Conservation (phyloP, 2,888 invertebrate species). For the Doris montereyensis region DNA sequence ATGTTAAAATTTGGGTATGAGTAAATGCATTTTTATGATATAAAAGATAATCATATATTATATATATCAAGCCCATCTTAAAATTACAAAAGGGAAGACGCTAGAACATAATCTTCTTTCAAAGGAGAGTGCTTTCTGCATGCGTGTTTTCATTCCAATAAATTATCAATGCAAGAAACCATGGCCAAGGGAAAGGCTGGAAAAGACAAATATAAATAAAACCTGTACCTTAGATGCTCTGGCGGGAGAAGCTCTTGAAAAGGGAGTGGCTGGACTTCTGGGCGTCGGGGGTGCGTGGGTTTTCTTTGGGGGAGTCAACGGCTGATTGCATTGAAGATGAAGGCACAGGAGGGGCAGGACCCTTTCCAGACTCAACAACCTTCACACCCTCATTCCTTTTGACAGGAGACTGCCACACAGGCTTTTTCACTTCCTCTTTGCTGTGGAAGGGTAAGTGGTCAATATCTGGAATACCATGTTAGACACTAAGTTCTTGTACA, state of each 20-base stretch:
- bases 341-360: constrained; percentile 43
- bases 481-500: no score
- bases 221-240: constrained; percentile 35
- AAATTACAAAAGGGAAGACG: no score
- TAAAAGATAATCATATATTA: no score
- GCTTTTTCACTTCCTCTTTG: constrained; percentile 64
- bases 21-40: no score
- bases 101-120: no score
- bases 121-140: no score
- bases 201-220: no score
- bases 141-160: no score
- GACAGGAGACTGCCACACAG: constrained; percentile 65
- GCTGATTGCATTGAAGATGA: constrained; percentile 36
- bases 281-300: constrained; percentile 41
- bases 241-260: constrained; percentile 43
- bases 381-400: constrained; percentile 16
- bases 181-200: no score
- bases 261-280: constrained; percentile 43
- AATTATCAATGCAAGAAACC: no score
- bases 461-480: neutral
- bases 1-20: no score
- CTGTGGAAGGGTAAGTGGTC: constrained; percentile 40
- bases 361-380: constrained; percentile 45
- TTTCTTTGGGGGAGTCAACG: constrained; percentile 40
- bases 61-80: no score